Percentiles rank a stretch among this genome's conserved stretches.
Conservation (phyloP, 2,888 invertebrate species). For the Limnephilus auricula region DNA sequence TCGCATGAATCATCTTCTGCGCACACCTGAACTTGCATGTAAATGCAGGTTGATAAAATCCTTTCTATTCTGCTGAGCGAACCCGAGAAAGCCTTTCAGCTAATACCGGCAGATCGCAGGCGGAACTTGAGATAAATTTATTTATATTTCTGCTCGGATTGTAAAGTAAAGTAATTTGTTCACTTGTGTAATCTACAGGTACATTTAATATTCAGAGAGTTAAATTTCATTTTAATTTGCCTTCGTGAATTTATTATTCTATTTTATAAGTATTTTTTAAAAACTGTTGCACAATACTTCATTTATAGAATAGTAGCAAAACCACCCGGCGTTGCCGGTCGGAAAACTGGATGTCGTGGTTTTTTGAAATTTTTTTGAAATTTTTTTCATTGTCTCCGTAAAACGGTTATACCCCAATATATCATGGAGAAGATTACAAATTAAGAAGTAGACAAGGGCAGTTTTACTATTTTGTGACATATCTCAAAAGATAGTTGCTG, state of each 20-base stretch:
- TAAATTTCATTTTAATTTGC: background rate
- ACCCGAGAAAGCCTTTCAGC: background rate
- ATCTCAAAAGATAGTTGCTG: too few relatives aligned
- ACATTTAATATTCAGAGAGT: background rate
- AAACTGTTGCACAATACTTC: background rate
- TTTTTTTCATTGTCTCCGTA: too few relatives aligned
- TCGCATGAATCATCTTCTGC: slow-evolving; percentile 8
- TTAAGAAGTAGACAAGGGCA: too few relatives aligned
- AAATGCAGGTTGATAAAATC: slow-evolving; percentile 26
- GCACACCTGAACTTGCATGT: background rate
- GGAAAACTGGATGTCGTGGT: too few relatives aligned
- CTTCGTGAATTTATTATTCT: background rate
- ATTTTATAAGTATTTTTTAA: background rate
- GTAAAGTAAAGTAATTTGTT: background rate
- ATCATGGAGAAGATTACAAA: too few relatives aligned
- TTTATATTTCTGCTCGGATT: background rate
- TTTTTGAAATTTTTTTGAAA: too few relatives aligned
- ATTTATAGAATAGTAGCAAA: background rate
- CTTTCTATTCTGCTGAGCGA: background rate
- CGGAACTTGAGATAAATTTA: background rate
- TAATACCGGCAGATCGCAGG: background rate
- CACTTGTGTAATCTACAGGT: background rate
- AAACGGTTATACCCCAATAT: too few relatives aligned
- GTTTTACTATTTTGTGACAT: too few relatives aligned
- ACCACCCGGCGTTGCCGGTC: too few relatives aligned